Evolutionary conservation across 2,888 invertebrate species (phyloP).

Genomic region (Nebria salina): DNA sequence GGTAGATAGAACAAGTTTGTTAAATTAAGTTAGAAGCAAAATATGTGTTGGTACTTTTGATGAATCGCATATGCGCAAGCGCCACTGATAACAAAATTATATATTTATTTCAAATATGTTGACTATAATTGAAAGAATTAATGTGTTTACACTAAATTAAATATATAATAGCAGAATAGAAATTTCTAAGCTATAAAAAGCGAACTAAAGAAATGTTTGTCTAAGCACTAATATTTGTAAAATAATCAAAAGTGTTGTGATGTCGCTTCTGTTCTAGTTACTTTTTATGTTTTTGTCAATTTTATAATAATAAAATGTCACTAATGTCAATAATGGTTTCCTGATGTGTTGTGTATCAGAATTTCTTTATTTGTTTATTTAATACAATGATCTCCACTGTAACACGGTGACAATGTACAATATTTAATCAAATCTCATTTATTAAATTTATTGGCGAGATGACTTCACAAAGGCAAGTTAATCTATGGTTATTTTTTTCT

Average conservation of each 20-base stretch:
- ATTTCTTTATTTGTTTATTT: conserved; percentile 44
- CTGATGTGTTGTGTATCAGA: conserved; percentile 43
- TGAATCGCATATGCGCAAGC: no score
- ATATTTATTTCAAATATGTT: no score
- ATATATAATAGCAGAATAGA: no score
- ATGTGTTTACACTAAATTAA: no score
- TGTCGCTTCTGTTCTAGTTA: not conserved
- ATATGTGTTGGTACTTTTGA: no score
- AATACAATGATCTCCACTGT: conserved; percentile 42
- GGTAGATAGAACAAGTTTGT: not conserved
- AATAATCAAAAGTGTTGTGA: not conserved
- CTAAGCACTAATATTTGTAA: not conserved
- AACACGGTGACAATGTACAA: conserved; percentile 45
- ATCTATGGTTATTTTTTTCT: conserved; percentile 30
- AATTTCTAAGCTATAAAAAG: not conserved
- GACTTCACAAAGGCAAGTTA: conserved; percentile 43
- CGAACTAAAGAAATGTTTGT: not conserved
- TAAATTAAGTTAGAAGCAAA: not conserved
- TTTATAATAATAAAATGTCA: conserved; percentile 31
- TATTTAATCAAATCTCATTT: conserved; percentile 30
- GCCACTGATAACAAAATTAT: no score
- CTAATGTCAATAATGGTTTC: conserved; percentile 43
- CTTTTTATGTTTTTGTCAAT: not conserved
- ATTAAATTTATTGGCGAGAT: conserved; percentile 28
- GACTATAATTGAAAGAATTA: no score